Conservation (phyloP, 1,140 invertebrate species). For the Rhagoletis pomonella region DNA sequence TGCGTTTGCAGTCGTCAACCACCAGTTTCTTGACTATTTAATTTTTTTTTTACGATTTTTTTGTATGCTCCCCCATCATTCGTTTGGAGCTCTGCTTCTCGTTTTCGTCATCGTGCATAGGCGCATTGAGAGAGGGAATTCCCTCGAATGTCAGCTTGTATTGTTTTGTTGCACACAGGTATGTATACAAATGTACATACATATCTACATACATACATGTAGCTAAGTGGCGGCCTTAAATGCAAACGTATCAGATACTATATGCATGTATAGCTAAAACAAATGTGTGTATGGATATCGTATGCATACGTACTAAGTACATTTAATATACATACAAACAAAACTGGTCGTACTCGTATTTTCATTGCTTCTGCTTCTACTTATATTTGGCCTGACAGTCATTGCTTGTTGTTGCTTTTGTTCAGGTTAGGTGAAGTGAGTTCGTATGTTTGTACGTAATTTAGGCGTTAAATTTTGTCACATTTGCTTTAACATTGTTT, state of each 20-base stretch:
- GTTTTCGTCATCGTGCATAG: neutral
- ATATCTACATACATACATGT: neutral
- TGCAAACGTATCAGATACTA: neutral
- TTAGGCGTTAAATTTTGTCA: slow-evolving; percentile 23
- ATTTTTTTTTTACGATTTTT: too few species aligned
- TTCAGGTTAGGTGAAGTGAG: neutral
- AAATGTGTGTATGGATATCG: too few species aligned
- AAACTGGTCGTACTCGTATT: neutral
- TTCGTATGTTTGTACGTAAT: neutral
- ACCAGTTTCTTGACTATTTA: too few species aligned
- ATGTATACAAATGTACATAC: neutral
- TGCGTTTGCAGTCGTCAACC: too few species aligned
- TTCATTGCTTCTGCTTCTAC: neutral
- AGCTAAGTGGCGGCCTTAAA: neutral
- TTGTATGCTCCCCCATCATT: too few species aligned
- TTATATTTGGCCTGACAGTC: neutral
- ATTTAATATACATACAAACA: neutral
- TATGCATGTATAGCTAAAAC: too few species aligned
- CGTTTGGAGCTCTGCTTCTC: neutral
- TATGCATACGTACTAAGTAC: too few species aligned
- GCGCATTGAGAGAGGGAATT: slow-evolving; percentile 38
- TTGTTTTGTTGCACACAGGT: neutral
- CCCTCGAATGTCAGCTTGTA: neutral
- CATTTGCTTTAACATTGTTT: neutral
- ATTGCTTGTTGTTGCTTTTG: neutral